Conservation (phyloP, 2,113 vertebrate species). For the Cryptomyrus ogoouensis region DNA sequence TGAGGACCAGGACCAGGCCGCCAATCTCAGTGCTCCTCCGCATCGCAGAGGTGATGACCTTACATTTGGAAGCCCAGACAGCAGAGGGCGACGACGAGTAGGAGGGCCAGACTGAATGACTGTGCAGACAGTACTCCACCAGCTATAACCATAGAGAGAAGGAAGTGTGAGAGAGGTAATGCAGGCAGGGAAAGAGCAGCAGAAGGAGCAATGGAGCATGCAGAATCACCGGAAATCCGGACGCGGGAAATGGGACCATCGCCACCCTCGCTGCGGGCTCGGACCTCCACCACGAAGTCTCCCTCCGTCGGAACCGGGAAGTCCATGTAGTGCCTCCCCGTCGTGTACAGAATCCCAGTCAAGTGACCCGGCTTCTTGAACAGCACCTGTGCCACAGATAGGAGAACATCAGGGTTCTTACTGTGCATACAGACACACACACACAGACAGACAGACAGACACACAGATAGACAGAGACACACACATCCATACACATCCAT, state of each 20-base stretch:
- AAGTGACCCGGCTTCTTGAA: conserved; percentile 86
- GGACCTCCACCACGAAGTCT: conserved; percentile 85
- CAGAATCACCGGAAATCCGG: conserved; percentile 67
- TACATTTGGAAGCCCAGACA: conserved; percentile 73
- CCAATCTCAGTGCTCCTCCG: conserved; percentile 57
- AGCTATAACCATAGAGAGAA: conserved; percentile 43
- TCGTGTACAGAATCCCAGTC: conserved; percentile 83
- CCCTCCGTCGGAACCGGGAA: conserved; percentile 83
- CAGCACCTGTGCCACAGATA: conserved; percentile 64
- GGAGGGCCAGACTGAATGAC: conserved; percentile 58
- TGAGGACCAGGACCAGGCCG: conserved; percentile 40
- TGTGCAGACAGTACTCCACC: conserved; percentile 47
- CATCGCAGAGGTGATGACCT: conserved; percentile 36
- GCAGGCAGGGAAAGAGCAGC: not conserved
- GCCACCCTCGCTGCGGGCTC: conserved; percentile 90
- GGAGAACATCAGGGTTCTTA: not conserved
- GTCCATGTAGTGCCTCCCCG: conserved; percentile 88
- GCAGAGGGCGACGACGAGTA: conserved; percentile 66
- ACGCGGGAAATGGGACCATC: conserved; percentile 88
- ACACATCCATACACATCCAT: no score
- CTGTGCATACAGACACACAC: no score
- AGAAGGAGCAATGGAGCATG: not conserved
- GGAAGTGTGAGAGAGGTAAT: not conserved
- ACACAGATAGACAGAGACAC: rapidly evolving
- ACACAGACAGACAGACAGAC: no score